Conservation (phyloP, 1,140 invertebrate genomes). For the Ceratina australensis region DNA sequence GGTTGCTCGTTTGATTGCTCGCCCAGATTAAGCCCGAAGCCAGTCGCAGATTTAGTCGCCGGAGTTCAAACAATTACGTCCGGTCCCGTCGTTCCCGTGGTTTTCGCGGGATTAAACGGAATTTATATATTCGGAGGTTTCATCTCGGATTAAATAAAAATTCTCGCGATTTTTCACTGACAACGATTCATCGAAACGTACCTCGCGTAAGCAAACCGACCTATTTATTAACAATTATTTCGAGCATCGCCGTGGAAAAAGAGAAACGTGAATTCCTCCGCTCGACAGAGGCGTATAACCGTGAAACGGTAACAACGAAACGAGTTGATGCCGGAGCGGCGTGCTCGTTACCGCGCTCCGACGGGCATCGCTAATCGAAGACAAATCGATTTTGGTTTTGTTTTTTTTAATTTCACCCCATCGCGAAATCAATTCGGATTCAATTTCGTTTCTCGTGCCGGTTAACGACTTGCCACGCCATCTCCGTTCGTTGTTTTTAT, state of each 20-base stretch:
- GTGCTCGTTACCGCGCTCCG: conserved; percentile 31
- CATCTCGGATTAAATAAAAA: too few relatives aligned
- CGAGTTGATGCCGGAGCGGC: conserved; percentile 14
- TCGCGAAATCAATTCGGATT: conserved; percentile 56
- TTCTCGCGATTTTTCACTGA: not conserved
- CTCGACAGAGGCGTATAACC: not conserved
- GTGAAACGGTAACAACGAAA: conserved; percentile 31
- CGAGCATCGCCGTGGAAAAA: not conserved
- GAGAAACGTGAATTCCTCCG: conserved; percentile 11
- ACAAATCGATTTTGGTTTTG: conserved; percentile 57
- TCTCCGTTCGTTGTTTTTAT: conserved; percentile 39
- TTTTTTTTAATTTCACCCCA: conserved; percentile 53
- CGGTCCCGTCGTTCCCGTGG: too few relatives aligned
- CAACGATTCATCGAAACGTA: not conserved
- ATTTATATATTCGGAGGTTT: too few relatives aligned
- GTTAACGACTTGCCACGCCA: conserved; percentile 51
- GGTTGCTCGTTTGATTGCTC: conserved; percentile 47
- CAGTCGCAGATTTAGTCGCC: conserved; percentile 1
- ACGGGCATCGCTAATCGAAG: conserved; percentile 51
- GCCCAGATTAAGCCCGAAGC: conserved; percentile 53
- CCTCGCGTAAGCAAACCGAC: too few relatives aligned
- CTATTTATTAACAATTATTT: not conserved
- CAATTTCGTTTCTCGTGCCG: conserved; percentile 45
- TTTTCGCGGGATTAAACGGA: conserved; percentile 7
- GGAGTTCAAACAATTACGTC: conserved; percentile 28